These are phyloP conservation scores for Pangasianodon gigas DNA, from an alignment of 2,113 vertebrate genomes.

Conservation along the genomic window DNA sequence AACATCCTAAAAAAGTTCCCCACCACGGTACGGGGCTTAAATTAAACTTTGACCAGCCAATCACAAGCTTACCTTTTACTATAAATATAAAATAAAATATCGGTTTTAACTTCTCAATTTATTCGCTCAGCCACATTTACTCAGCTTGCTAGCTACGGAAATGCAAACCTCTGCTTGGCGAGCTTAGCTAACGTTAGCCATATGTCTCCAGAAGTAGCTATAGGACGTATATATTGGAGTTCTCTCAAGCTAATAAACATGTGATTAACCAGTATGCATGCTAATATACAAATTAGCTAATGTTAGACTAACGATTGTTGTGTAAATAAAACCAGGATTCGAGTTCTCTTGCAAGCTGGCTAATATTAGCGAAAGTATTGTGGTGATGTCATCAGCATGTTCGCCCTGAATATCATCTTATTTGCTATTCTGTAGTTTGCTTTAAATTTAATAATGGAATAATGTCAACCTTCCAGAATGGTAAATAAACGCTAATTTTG, in stretches of 20 bases:
- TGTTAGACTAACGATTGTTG: neutral
- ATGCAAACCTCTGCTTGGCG: neutral
- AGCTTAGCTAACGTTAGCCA: neutral
- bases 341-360: neutral
- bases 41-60: neutral
- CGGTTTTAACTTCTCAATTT: neutral
- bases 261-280: neutral
- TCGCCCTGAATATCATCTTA: neutral
- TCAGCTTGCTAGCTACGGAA: neutral
- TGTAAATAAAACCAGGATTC: neutral
- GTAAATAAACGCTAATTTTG: neutral
- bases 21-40: neutral
- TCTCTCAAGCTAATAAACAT: neutral
- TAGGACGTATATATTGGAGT: neutral
- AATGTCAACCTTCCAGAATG: neutral
- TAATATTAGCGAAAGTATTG: neutral
- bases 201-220: neutral
- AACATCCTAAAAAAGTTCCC: neutral
- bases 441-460: neutral
- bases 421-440: neutral
- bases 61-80: neutral
- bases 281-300: neutral
- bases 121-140: neutral
- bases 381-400: neutral
- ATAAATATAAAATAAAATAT: neutral